These are phyloP conservation scores for Coluber constrictor DNA, from an alignment of 2,797 vertebrate genomes.

Conservation along the genomic window DNA sequence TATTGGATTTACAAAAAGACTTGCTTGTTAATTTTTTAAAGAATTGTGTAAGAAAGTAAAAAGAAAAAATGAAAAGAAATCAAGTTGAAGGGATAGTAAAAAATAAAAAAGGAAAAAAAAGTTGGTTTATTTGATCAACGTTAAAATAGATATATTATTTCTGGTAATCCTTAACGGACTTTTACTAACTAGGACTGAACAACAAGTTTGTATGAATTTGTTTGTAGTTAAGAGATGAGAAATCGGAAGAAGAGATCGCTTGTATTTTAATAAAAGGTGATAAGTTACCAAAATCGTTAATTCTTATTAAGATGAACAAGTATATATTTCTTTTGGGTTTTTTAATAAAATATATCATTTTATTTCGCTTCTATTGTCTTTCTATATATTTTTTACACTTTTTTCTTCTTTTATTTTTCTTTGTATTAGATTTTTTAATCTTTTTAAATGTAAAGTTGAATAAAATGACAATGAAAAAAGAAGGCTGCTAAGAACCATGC, in stretches of 20 bases:
- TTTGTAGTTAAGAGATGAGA: background rate
- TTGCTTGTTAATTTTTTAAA: background rate
- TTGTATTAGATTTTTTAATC: background rate
- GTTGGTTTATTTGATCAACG: background rate
- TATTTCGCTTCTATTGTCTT: background rate
- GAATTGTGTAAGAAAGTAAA: background rate
- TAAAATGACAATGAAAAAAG: background rate
- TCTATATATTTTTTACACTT: background rate
- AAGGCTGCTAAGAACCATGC: background rate
- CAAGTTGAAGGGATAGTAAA: background rate
- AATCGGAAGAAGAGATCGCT: background rate
- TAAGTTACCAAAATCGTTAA: background rate
- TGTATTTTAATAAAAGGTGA: background rate
- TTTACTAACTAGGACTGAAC: background rate
- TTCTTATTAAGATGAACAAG: background rate
- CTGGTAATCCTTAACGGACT: background rate
- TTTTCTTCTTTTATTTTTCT: background rate
- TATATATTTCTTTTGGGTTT: background rate
- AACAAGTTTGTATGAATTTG: background rate
- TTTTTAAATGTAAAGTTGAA: background rate
- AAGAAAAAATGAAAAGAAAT: background rate
- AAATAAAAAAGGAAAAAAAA: background rate
- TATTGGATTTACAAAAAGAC: background rate
- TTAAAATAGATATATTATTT: background rate
- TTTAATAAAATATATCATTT: too few relatives aligned